Evolutionary conservation across 2,888 invertebrate species (phyloP), one percentile per base, ranked within the genome.

Genomic region (Seira sanloemensis): DNA sequence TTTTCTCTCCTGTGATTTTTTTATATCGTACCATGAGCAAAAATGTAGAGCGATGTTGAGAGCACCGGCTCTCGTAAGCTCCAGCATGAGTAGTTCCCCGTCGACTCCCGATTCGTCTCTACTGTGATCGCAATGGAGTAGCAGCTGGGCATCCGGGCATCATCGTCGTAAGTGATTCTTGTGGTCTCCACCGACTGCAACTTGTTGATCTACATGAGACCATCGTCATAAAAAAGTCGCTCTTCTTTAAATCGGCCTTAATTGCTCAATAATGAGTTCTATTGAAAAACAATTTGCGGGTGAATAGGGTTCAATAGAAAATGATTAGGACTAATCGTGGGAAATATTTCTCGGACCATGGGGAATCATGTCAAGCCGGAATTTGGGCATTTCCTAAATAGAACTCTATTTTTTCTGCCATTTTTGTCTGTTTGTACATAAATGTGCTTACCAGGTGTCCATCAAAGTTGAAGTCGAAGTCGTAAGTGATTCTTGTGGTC

Each of bases 371-470:
- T n/a, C n/a, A n/a, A n/a, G n/a, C n/a, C n/a, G n/a, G n/a, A n/a
- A n/a, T n/a, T n/a, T n/a, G n/a, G n/a, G n/a, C n/a, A n/a, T n/a
- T n/a, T n/a, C n/a, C n/a, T n/a, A n/a, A n/a, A n/a, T n/a, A n/a
- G n/a, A n/a, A n/a, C n/a, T n/a, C n/a, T n/a, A n/a, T n/a, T n/a
- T n/a, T n/a, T n/a, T n/a, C n/a, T n/a, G n/a, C n/a, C n/a, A n/a
- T n/a, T n/a, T n/a, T n/a, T n/a, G n/a, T n/a, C n/a, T n/a, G n/a
- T n/a, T n/a, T n/a, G n/a, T n/a, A n/a, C n/a, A n/a, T n/a, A n/a
- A n/a, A n/a, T n/a, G n/a, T 50, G 71, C 84, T 84, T 87, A 87
- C 87, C 77, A 87, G 78, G 77, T 82, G 80, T 25, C 86, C 87
- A 18, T 86, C 86, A 68, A 87, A 83, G 50, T 72, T 76, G 25